Evolutionary conservation across 1,140 invertebrate genomes (phyloP).

Genomic region (Cryptotermes secundus): DNA sequence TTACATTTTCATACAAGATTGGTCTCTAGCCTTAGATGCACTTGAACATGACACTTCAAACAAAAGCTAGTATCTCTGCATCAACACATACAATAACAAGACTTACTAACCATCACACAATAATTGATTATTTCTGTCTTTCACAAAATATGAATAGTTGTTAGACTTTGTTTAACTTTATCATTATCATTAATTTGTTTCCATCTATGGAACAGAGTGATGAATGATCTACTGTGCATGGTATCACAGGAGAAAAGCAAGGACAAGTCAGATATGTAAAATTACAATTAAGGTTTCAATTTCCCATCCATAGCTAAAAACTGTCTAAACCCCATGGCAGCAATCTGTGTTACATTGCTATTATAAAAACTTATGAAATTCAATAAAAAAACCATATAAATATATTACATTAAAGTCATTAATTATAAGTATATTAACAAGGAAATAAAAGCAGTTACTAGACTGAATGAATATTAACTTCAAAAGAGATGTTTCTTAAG

Average conservation of each 20-base stretch:
- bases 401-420: background rate
- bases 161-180: conserved; percentile 22
- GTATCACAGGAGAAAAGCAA: conserved; percentile 8
- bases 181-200: conserved; percentile 9
- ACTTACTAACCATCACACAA: conserved; percentile 11
- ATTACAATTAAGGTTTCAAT: background rate
- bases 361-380: background rate
- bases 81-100: conserved; percentile 31
- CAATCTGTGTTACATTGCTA: too few species aligned
- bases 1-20: conserved; percentile 4
- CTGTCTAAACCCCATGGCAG: background rate
- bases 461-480: background rate
- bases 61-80: conserved; percentile 26
- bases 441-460: background rate
- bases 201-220: background rate
- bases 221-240: background rate
- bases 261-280: conserved; percentile 9
- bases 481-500: background rate
- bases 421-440: background rate
- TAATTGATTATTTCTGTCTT: conserved; percentile 25
- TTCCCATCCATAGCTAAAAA: background rate
- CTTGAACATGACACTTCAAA: conserved; percentile 22
- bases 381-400: background rate
- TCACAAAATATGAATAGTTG: conserved; percentile 31
- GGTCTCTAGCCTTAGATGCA: conserved; percentile 23